phyloP scores from a whole-genome alignment of 2,888 invertebrate genomes.

The Acanthosepion pharaonis region DNA sequence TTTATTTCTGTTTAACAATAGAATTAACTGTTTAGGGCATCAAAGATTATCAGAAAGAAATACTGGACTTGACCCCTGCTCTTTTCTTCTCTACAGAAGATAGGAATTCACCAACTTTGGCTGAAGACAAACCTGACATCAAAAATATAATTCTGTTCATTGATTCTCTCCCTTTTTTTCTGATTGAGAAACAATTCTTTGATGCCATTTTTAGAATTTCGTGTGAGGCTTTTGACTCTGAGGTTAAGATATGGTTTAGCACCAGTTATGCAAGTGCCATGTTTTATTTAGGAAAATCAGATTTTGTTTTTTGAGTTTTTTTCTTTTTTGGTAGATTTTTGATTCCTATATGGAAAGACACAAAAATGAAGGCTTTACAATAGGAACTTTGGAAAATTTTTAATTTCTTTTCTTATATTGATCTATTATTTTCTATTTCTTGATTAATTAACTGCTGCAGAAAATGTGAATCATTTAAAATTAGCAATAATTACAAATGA shows the following conservation, averaged over 20 bases:
- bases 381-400: not conserved
- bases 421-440: not conserved
- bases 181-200: slow-evolving; percentile 1
- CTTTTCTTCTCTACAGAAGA: not conserved
- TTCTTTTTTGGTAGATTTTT: not conserved
- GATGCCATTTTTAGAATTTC: not conserved
- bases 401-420: not conserved
- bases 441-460: not conserved
- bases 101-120: not conserved
- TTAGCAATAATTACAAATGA: not conserved
- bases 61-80: not conserved
- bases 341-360: not conserved
- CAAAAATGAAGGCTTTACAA: not conserved
- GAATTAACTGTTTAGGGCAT: not conserved
- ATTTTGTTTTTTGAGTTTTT: not conserved
- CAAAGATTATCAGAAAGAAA: not conserved
- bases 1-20: too few species aligned
- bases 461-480: not conserved
- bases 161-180: not conserved
- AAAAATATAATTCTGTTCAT: not conserved
- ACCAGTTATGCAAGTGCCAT: not conserved
- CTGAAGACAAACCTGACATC: not conserved
- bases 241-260: not conserved
- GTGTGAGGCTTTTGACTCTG: not conserved
- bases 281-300: not conserved